phyloP scores from a whole-genome alignment of 2,888 invertebrate species.

The Lingula anatina region DNA sequence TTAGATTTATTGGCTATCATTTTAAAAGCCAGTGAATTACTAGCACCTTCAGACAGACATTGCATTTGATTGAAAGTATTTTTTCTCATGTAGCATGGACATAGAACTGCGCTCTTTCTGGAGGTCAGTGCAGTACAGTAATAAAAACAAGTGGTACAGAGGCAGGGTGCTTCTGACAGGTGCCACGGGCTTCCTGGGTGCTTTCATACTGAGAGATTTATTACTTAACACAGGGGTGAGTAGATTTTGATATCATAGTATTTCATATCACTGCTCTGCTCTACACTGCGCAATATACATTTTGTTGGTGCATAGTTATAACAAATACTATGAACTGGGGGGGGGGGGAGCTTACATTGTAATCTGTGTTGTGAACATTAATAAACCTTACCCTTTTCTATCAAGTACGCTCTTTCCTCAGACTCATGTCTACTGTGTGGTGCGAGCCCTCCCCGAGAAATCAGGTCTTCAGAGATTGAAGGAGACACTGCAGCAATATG shows the following conservation, averaged over 20 bases:
- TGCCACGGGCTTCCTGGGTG: slow-evolving; percentile 51
- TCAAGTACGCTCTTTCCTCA: slow-evolving; percentile 18
- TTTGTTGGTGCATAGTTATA: not conserved
- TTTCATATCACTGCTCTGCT: slow-evolving; percentile 19
- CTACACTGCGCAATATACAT: slow-evolving; percentile 7
- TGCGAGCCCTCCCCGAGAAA: slow-evolving; percentile 42
- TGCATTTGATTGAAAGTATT: too few species aligned
- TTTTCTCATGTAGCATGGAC: too few species aligned
- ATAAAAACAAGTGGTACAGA: slow-evolving; percentile 38
- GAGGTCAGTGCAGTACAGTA: slow-evolving; percentile 45
- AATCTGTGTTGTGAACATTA: too few species aligned
- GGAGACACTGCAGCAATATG: slow-evolving; percentile 34
- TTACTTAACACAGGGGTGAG: slow-evolving; percentile 41
- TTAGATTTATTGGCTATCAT: too few species aligned
- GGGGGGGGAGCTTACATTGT: too few species aligned
- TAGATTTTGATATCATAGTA: not conserved
- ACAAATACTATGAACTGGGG: too few species aligned
- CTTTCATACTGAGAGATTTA: slow-evolving; percentile 47
- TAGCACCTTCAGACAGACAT: too few species aligned
- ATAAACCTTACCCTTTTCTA: too few species aligned
- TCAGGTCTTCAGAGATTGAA: slow-evolving; percentile 30
- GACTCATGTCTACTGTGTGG: slow-evolving; percentile 47
- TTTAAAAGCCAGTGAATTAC: too few species aligned
- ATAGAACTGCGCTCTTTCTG: slow-evolving; percentile 54
- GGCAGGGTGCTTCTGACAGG: slow-evolving; percentile 52